A percentile compares a stretch with the other conserved stretches of the same genome.
These are phyloP conservation scores for Diachasmimorpha longicaudata DNA, from an alignment of 1,140 invertebrate genomes.

Conservation along the genomic window DNA sequence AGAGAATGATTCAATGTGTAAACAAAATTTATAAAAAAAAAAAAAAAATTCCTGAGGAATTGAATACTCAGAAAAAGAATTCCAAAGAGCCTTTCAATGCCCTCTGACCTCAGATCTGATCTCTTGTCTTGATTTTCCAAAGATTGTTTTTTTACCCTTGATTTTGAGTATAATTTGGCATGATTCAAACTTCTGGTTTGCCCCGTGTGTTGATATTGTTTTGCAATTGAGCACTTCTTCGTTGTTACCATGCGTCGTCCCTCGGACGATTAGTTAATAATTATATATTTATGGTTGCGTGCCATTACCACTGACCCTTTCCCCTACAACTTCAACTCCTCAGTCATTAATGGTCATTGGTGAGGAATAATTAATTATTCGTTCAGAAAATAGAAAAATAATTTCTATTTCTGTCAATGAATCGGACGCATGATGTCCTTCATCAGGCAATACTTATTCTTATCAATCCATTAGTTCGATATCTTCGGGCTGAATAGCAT, in stretches of 20 bases:
- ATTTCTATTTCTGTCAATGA: too few relatives aligned
- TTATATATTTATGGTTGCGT: slow-evolving; percentile 16
- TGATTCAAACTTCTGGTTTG: slow-evolving; percentile 38
- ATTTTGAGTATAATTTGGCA: too few relatives aligned
- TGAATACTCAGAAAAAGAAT: too few relatives aligned
- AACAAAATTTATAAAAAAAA: neutral
- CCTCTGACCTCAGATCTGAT: neutral
- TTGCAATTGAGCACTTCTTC: slow-evolving; percentile 39
- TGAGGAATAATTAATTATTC: too few relatives aligned
- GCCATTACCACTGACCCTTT: neutral
- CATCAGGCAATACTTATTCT: too few relatives aligned
- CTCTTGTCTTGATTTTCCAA: neutral
- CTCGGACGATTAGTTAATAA: slow-evolving; percentile 40
- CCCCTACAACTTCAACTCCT: too few relatives aligned
- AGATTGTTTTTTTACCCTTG: too few relatives aligned
- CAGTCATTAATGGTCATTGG: too few relatives aligned
- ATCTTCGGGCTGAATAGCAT: too few relatives aligned
- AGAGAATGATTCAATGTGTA: slow-evolving; percentile 23
- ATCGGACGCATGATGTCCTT: too few relatives aligned
- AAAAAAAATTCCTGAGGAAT: neutral
- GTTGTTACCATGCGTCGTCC: slow-evolving; percentile 57
- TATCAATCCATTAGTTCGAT: too few relatives aligned
- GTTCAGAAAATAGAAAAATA: too few relatives aligned
- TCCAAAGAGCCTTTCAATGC: neutral
- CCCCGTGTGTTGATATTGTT: slow-evolving; percentile 41